A percentile compares a stretch with the other conserved stretches of the same genome.
phyloP scores from a whole-genome alignment of 2,797 vertebrate genomes.

The Ispidina lecontei region DNA sequence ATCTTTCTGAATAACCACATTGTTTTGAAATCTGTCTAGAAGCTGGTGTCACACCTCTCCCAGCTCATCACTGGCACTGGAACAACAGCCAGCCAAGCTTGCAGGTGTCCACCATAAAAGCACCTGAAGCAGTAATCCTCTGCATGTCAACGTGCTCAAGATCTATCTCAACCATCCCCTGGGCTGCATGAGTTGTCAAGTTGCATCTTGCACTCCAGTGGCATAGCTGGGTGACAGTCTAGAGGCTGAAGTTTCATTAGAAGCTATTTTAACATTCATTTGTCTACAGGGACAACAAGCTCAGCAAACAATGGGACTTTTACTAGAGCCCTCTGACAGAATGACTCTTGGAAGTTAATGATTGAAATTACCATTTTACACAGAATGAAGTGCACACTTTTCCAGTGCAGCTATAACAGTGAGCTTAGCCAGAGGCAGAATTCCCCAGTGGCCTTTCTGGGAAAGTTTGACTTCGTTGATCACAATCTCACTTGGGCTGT shows the following conservation, averaged over 20 bases:
- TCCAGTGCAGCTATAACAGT: background rate
- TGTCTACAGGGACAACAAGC: conserved; percentile 27
- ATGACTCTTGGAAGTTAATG: background rate
- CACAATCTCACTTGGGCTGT: background rate
- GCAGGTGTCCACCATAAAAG: background rate
- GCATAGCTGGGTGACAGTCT: background rate
- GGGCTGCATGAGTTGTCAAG: conserved; percentile 10
- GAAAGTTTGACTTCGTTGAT: background rate
- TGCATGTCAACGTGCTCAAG: background rate
- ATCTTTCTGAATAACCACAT: background rate
- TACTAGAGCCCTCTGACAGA: background rate
- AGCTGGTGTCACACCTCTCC: background rate
- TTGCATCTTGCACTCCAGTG: conserved; percentile 12
- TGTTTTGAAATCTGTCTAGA: background rate
- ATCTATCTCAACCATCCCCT: background rate
- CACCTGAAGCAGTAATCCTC: background rate
- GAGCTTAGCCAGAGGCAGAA: background rate
- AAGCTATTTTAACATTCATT: conserved; percentile 39
- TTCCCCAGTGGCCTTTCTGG: background rate
- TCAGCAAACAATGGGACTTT: conserved; percentile 20
- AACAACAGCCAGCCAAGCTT: background rate
- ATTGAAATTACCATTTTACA: background rate
- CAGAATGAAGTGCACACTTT: background rate
- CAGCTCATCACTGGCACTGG: background rate
- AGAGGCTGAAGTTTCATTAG: conserved; percentile 43